Base-by-base conservation (phyloP, 2,797 vertebrate species). In the Hippoglossus hippoglossus region DNA sequence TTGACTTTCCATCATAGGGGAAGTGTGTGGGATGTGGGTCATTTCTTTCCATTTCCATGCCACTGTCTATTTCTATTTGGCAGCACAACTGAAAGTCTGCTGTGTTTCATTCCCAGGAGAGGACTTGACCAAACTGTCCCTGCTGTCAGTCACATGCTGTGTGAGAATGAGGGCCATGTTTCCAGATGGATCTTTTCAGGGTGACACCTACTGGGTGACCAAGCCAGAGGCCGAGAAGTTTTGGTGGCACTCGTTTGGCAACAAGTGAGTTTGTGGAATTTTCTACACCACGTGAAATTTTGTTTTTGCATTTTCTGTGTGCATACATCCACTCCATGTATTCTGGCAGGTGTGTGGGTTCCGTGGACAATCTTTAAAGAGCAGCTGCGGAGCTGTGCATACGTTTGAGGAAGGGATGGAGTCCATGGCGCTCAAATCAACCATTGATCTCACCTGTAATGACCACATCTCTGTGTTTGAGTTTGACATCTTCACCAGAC, bases 401-500 rank as follows among this genome's bases (percentile, higher is more conserved):
- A 63, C 77, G 0, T 90, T 97, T 62, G 95, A 95, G 22, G 90
- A 95, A 0, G 95, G 95, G 3, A 91, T 95, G 82, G 94, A 94
- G 28, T 92, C 95, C 21, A 93, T 95, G 82, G 97, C 96, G 22
- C 83, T 98, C 51, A 95, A 94, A 60, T 96, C 96, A 34, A 98
- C 96, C 0, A 80, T 97, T 1, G 96, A 97, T 80, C 94, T 98
- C 79, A 97, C 96, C 61, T 96, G 96, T 71, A 97, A 93, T 0
- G 93, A 95, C 57, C 87, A 97, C 44, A 86, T 98, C 79, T 96
- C 97, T 11, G 61, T 97, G 88, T 97, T 97, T 31, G 96, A 97
- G 91, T 98, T 97, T 78, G 96, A 98, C 79, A 92, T 97, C 87
- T 98, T 98, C 85, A 96, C 96, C 1, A 91, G 95, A 25, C 95